Base-by-base conservation (phyloP, 2,797 vertebrate genomes). In the Aplochiton taeniatus region DNA sequence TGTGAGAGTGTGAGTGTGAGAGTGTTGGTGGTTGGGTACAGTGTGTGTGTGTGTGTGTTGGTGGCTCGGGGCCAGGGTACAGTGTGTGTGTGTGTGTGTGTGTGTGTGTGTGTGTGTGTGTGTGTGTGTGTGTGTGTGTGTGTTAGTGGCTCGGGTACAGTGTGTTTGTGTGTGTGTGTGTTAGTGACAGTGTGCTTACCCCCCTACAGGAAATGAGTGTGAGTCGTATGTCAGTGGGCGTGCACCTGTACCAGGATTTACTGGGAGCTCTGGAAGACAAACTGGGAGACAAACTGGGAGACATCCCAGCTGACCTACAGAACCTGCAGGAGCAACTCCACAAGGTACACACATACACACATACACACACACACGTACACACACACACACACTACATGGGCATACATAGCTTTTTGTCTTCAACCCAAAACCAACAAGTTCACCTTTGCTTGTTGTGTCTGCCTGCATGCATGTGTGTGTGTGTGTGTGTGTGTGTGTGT, bases 201-300 rank as follows among this genome's bases (percentile, higher is more conserved):
- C 63, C 31, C 41, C 65, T 68, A 2, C 85, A 97, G 96, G 90
- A 88, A 0, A 59, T 47, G 51, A 93, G 93, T 79, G 84, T 96
- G 81, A 80, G 50, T 18, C 88, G 87, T 17, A 90, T 97, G 70
- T 72, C 66, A 0, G 49, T 51, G 0, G 94, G 94, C 5, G 81
- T 93, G 10, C 73, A 46, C 8, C 16, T 90, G 73, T 92, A 93
- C 86, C 88, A 82, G 3, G 51, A 70, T 50, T 88, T 95, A 56
- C 87, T 97, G 63, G 73, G 74, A 18, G 71, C 82, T 0, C 47
- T 93, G 61, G 65, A 0, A 0, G 70, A 78, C 16, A 75, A 84
- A 68, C 19, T 75, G 7, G 58, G 83, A 0, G 62, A 63, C 1
- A 70, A 18, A 4, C 14, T 94, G 66, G 74, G 69, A 0, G 69